A percentile compares a stretch with the other conserved stretches of the same genome.
Conservation (phyloP, 2,888 invertebrate genomes). For the Dorcus parallelipipedus region DNA sequence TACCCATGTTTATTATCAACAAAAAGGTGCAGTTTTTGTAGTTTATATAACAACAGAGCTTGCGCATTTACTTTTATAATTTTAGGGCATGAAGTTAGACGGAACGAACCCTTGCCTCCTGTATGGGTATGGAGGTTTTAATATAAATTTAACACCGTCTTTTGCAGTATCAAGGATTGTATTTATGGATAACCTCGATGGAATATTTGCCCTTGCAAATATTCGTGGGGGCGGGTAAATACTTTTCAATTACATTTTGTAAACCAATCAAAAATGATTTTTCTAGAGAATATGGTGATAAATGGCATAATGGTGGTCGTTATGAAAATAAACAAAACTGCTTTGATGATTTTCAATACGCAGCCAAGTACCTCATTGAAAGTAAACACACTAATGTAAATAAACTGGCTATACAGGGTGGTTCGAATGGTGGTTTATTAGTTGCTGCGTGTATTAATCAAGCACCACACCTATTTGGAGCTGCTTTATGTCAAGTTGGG, state of each 20-base stretch:
- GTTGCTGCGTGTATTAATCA: constrained; percentile 94
- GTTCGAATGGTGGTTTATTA: constrained; percentile 95
- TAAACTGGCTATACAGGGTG: constrained; percentile 86
- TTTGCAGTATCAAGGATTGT: constrained; percentile 85
- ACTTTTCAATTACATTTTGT: constrained; percentile 12
- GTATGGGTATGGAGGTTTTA: constrained; percentile 98
- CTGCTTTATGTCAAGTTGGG: constrained; percentile 93
- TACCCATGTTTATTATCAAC: constrained; percentile 93
- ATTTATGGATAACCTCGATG: constrained; percentile 86
- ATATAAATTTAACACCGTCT: constrained; percentile 83
- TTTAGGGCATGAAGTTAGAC: constrained; percentile 45
- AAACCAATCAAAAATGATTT: neutral
- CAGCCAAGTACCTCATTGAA: constrained; percentile 81
- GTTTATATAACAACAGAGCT: neutral
- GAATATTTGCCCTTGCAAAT: constrained; percentile 88
- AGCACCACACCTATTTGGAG: constrained; percentile 90
- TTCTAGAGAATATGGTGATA: constrained; percentile 90
- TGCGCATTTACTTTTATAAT: neutral
- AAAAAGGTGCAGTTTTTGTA: constrained; percentile 59
- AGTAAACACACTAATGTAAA: constrained; percentile 74
- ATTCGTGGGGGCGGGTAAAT: constrained; percentile 92
- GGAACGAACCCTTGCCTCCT: constrained; percentile 79
- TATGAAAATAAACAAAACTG: constrained; percentile 93
- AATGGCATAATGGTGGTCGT: constrained; percentile 94
- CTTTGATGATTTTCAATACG: constrained; percentile 93